Evolutionary conservation across 2,797 vertebrate genomes (phyloP), one percentile per base, ranked within the genome.

Genomic region (Tinamus major): DNA sequence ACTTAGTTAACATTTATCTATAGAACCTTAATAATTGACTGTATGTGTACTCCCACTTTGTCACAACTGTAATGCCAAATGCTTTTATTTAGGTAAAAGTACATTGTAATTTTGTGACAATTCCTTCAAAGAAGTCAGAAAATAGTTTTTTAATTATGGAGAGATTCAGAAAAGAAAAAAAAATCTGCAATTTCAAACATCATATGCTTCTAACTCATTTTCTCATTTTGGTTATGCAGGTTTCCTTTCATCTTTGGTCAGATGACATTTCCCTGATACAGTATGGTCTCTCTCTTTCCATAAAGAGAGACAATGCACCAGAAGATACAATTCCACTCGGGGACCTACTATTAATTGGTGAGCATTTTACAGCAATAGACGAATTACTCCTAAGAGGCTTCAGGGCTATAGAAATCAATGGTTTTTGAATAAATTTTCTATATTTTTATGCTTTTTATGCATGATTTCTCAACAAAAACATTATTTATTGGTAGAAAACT

Each of bases 21-120:
- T 72, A 72, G 27, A 82, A 89, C 14, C 6, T 85, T 63, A 87
- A 53, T 49, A 49, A 37, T 62, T 19, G 13, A 29, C 23, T 42
- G 1, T 63, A 58, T 1, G 0, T 31, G 3, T 69, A 3, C 14
- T 72, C 16, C 41, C 72, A 2, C 26, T 63, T 21, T 67, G 17
- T 46, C 79, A 55, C 55, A 62, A 55, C 2, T 63, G 14, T 29
- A 63, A 74, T 31, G 23, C 2, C 31, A 67, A 59, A 29, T 46
- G 21, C 5, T 53, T 65, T 87, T 16, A 20, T 46, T 77, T 61
- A 62, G 2, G 21, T 76, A 41, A 8, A 9, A 11, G 4, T 20
- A 56, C 6, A 21, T 23, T 49, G 11, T 15, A 46, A 6, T n/a
- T 91, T 5, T 42, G 29, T n/a, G 44, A 53, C 26, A 53, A 51